Conservation (phyloP, 2,888 invertebrate species). For the Teleogryllus oceanicus region DNA sequence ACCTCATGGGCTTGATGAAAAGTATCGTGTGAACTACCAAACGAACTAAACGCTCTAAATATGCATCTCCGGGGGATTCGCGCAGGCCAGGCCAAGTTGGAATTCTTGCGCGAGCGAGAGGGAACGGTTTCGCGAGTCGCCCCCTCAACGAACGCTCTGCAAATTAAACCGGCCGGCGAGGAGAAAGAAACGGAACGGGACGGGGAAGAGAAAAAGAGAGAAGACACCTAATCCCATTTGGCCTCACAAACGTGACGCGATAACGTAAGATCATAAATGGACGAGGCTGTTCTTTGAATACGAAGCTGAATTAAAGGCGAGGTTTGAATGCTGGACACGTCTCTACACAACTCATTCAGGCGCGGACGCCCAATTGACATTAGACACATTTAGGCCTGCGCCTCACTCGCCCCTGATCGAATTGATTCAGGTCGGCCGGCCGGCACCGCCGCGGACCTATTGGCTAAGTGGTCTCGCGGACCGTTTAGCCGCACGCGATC, state of each 20-base stretch:
- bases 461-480: background rate
- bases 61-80: too few relatives aligned
- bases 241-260: constrained; percentile 1
- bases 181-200: too few relatives aligned
- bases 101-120: too few relatives aligned
- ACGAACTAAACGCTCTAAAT: too few relatives aligned
- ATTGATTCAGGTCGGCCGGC: background rate
- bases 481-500: background rate
- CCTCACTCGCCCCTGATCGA: background rate
- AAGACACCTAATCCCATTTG: background rate
- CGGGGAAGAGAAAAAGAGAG: too few relatives aligned
- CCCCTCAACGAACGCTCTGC: too few relatives aligned
- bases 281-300: background rate
- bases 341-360: background rate
- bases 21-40: too few relatives aligned
- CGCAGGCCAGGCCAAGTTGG: too few relatives aligned
- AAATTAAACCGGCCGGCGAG: too few relatives aligned
- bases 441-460: background rate
- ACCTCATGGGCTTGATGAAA: too few relatives aligned
- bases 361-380: background rate
- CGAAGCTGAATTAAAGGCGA: background rate
- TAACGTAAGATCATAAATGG: background rate
- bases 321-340: background rate
- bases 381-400: background rate
- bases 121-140: too few relatives aligned